These are phyloP conservation scores for Palaemon carinicauda DNA, from an alignment of 1,140 invertebrate species.

Conservation along the genomic window DNA sequence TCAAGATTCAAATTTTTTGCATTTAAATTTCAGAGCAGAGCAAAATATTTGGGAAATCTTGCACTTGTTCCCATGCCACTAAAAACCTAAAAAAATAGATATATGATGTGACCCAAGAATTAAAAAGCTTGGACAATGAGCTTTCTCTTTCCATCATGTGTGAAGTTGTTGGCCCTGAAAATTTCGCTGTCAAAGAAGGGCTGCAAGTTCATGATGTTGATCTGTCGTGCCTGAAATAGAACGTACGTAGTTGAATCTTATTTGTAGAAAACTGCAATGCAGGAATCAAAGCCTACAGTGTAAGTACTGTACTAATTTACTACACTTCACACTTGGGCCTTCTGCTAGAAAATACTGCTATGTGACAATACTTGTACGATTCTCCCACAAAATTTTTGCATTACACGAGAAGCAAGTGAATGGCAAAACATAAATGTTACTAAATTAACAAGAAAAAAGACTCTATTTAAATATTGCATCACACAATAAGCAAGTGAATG, in stretches of 20 bases:
- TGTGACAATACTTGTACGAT: neutral
- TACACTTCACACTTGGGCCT: too few relatives aligned
- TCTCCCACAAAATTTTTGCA: neutral
- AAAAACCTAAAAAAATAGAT: too few relatives aligned
- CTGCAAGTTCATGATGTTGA: slow-evolving; percentile 88
- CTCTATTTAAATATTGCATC: too few relatives aligned
- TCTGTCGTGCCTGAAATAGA: slow-evolving; percentile 82
- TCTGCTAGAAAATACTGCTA: neutral
- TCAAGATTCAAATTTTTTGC: too few relatives aligned
- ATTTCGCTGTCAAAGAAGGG: slow-evolving; percentile 92
- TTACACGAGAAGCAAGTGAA: neutral
- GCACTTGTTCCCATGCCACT: too few relatives aligned
- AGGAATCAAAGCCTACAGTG: too few relatives aligned
- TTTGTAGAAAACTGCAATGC: neutral
- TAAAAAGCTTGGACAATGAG: slow-evolving; percentile 83
- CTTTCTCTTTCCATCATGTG: slow-evolving; percentile 83
- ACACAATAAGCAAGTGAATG: too few relatives aligned
- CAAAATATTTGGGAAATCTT: too few relatives aligned
- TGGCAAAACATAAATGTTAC: neutral
- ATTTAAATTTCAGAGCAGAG: too few relatives aligned
- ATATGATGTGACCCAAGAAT: neutral
- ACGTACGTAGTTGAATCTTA: slow-evolving; percentile 21
- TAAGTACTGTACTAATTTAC: too few relatives aligned
- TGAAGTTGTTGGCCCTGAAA: slow-evolving; percentile 90
- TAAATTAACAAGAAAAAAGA: too few relatives aligned